Percentiles rank a stretch among this genome's conserved stretches.
Evolutionary conservation across 2,888 invertebrate species (phyloP).

Genomic region (Parelbella ahira): DNA sequence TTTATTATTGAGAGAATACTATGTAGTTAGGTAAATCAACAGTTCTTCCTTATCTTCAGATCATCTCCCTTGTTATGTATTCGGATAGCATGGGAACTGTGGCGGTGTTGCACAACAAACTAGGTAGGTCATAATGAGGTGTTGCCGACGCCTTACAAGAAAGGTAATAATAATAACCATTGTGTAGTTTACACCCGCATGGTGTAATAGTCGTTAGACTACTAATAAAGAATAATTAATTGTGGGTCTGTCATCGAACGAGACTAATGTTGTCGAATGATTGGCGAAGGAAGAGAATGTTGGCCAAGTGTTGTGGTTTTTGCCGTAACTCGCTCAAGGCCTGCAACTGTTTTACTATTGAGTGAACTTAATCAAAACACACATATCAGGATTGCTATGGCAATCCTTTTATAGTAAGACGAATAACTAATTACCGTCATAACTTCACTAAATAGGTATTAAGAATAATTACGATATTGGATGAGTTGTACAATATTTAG

Average conservation of each 20-base stretch:
- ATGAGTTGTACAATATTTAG: too few relatives aligned
- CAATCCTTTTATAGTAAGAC: constrained; percentile 26
- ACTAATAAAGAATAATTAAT: constrained; percentile 37
- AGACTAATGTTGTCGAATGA: constrained; percentile 28
- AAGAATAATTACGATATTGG: too few relatives aligned
- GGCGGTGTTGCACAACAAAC: constrained; percentile 56
- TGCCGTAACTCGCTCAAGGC: constrained; percentile 50
- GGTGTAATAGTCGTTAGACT: constrained; percentile 9
- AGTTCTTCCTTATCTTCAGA: constrained; percentile 60
- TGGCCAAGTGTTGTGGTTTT: constrained; percentile 47
- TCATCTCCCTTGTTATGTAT: constrained; percentile 67
- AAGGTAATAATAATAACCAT: constrained; percentile 30
- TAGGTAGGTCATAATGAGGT: constrained; percentile 24
- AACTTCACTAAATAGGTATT: too few relatives aligned
- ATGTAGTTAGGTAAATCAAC: constrained; percentile 50
- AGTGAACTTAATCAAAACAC: constrained; percentile 37
- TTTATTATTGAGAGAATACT: constrained; percentile 68
- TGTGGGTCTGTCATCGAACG: constrained; percentile 30
- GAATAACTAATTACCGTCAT: too few relatives aligned
- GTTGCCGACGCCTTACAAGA: constrained; percentile 27
- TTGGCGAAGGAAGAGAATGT: constrained; percentile 48
- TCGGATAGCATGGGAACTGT: constrained; percentile 69
- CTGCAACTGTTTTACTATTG: constrained; percentile 33
- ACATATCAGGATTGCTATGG: constrained; percentile 33
- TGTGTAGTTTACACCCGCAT: constrained; percentile 9